phyloP scores from a whole-genome alignment of 2,113 vertebrate genomes.

The Pogona vitticeps region DNA sequence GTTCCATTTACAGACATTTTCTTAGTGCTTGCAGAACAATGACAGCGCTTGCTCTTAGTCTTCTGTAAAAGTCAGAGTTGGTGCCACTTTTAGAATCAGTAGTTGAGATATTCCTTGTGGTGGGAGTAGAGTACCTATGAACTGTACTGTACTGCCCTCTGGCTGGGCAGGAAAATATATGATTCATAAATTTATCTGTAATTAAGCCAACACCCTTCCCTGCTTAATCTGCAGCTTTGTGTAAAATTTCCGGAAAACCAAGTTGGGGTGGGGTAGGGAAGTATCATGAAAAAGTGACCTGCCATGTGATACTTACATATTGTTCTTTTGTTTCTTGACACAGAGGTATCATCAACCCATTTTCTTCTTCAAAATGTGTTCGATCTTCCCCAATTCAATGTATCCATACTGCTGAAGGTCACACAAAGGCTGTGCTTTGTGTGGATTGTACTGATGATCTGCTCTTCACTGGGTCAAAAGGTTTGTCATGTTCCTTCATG shows the following conservation, averaged over 20 bases:
- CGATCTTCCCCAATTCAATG: constrained; percentile 83
- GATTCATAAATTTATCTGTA: not conserved
- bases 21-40: not conserved
- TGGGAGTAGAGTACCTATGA: not conserved
- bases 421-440: constrained; percentile 92
- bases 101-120: not conserved
- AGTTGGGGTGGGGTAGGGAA: not conserved
- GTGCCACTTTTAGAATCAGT: not conserved
- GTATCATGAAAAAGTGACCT: not conserved
- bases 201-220: not conserved
- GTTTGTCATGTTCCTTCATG: constrained; percentile 67
- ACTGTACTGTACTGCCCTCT: not conserved
- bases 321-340: constrained; percentile 34
- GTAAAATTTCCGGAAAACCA: not conserved
- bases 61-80: not conserved
- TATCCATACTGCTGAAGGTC: constrained; percentile 89
- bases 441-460: constrained; percentile 96
- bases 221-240: not conserved
- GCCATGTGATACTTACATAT: not conserved
- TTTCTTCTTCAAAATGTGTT: constrained; percentile 77
- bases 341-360: constrained; percentile 92
- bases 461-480: constrained; percentile 98
- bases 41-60: not conserved
- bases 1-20: not conserved
- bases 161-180: not conserved